These are phyloP conservation scores for Notamacropus eugenii DNA, from an alignment of 2,797 vertebrate genomes.

Conservation along the genomic window DNA sequence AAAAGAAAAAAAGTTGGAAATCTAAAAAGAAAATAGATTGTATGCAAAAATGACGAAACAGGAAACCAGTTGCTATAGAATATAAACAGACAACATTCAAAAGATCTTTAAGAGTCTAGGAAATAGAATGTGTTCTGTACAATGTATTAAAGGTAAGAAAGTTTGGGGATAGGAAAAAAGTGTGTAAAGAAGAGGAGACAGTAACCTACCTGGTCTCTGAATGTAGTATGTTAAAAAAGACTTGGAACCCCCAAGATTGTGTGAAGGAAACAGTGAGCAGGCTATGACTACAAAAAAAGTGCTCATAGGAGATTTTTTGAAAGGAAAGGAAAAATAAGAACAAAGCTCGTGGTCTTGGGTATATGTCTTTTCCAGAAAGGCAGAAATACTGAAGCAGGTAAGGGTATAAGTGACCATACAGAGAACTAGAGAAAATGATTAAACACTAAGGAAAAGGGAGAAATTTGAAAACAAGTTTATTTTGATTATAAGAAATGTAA, in stretches of 20 bases:
- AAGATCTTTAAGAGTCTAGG: not conserved
- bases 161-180: not conserved
- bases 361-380: not conserved
- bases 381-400: not conserved
- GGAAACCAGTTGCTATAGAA: too few species aligned
- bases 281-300: not conserved
- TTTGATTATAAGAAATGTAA: not conserved
- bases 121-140: not conserved
- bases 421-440: not conserved
- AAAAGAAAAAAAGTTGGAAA: too few species aligned
- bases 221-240: not conserved
- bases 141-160: not conserved
- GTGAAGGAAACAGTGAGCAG: not conserved
- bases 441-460: not conserved
- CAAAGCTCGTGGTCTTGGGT: not conserved
- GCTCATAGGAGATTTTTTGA: constrained; percentile 4
- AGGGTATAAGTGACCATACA: not conserved
- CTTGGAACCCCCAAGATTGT: too few species aligned
- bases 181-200: not conserved
- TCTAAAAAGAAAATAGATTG: too few species aligned
- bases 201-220: not conserved
- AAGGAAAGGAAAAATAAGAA: constrained; percentile 15
- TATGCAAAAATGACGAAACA: too few species aligned
- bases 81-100: too few species aligned
- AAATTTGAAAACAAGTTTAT: not conserved